These are phyloP conservation scores for Megalops cyprinoides DNA, from an alignment of 2,797 vertebrate species.

Conservation along the genomic window DNA sequence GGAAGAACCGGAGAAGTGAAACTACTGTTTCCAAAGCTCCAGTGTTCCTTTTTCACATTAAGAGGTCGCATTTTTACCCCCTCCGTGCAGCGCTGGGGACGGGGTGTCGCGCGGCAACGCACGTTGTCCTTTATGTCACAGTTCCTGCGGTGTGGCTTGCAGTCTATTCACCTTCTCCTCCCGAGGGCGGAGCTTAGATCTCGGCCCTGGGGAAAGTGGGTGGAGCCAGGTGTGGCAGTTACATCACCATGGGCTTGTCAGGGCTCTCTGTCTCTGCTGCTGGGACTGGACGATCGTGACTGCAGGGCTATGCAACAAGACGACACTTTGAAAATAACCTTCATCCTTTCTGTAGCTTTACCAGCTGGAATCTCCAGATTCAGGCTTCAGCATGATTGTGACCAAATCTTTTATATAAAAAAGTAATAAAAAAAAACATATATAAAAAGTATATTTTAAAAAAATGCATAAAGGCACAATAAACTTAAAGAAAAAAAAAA, in stretches of 20 bases:
- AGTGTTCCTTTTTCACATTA: background rate
- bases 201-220: background rate
- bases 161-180: background rate
- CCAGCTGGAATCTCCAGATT: conserved; percentile 76
- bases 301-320: conserved; percentile 90
- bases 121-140: conserved; percentile 12
- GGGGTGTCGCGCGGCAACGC: background rate
- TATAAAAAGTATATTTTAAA: conserved; percentile 60
- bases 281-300: conserved; percentile 45
- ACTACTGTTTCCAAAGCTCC: background rate
- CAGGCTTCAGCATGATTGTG: conserved; percentile 87
- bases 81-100: background rate
- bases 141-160: background rate
- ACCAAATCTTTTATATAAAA: conserved; percentile 87
- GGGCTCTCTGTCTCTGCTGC: conserved; percentile 40
- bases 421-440: conserved; percentile 44
- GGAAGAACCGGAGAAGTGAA: background rate
- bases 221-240: conserved; percentile 26
- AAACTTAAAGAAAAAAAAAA: conserved; percentile 63
- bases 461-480: conserved; percentile 83
- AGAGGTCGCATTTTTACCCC: background rate
- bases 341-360: conserved; percentile 79
- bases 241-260: conserved; percentile 29
- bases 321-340: conserved; percentile 66
- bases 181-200: background rate